Conservation (phyloP, 2,113 vertebrate genomes). For the Rhagologus leucostigma region DNA sequence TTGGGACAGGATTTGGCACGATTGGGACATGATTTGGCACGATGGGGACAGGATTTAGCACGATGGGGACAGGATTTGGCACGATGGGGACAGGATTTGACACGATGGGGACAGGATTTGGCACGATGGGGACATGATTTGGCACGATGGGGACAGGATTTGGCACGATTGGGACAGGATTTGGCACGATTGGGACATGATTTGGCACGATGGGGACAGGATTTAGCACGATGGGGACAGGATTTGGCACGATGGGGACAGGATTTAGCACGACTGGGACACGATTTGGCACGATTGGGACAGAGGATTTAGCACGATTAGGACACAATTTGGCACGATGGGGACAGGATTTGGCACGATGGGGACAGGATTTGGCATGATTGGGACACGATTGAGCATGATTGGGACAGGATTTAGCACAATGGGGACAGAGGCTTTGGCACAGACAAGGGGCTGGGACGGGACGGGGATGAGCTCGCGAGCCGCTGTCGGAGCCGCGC, state of each 20-base stretch:
- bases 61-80: neutral
- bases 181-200: neutral
- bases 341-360: neutral
- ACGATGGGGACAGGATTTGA: too few species aligned
- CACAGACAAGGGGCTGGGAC: neutral
- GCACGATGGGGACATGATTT: too few species aligned
- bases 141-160: neutral
- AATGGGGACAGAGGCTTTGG: neutral
- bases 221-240: neutral
- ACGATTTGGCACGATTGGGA: neutral
- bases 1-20: neutral
- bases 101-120: neutral
- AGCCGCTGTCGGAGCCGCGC: neutral
- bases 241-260: too few species aligned
- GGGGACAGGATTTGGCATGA: neutral
- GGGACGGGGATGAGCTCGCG: neutral
- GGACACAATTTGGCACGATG: neutral
- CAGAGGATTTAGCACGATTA: neutral
- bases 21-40: neutral
- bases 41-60: too few species aligned
- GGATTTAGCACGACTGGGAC: too few species aligned
- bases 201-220: neutral
- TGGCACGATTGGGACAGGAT: accelerated
- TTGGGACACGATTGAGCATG: neutral
- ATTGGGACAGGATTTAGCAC: neutral